Evolutionary conservation across 2,797 vertebrate genomes (phyloP), one percentile per base, ranked within the genome.

Genomic region (Falco berigora): DNA sequence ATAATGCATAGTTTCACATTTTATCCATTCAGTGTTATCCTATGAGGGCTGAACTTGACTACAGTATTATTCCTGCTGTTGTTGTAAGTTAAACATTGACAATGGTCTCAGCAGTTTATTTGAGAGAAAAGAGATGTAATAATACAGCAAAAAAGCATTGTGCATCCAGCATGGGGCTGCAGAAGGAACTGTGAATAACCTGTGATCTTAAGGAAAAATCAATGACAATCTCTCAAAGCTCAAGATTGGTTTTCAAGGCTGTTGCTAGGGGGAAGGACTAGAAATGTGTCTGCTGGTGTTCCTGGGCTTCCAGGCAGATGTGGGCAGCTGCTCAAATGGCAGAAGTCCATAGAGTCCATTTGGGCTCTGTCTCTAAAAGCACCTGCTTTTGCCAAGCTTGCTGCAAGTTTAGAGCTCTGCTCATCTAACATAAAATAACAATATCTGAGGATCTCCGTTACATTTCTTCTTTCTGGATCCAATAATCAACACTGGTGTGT

Each of bases 91-190:
- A 90, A 76, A 61, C 71, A 90, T 74, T 64, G 63, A 71, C 86
- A 86, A 55, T 68, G 49, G 80, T 94, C 67, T 92, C 90, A 72
- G 74, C 69, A 80, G 86, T 95, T 96, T 94, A 91, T 93, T 95
- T 97, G 96, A 96, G 95, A 92, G 92, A 82, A 95, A 64, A 91
- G 89, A 69, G 52, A 88, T 96, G 88, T 95, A 97, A 96, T 94
- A 94, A 97, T 94, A 90, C 72, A 94, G 91, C 50, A 96, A 96
- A 97, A 95, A 66, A 72, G 59, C 80, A 62, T 94, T 98, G 96
- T 96, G 85, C 73, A 79, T 95, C 79, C 79, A 84, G 46, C 62
- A 64, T 67, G 58, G 55, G 21, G 49, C 66, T 92, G 36, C n/a
- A 82, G 88, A 89, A 95, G 68, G 68, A 86, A 40, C 88, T 75